phyloP scores from a whole-genome alignment of 2,888 invertebrate genomes.

The Eupithecia subumbrata region DNA sequence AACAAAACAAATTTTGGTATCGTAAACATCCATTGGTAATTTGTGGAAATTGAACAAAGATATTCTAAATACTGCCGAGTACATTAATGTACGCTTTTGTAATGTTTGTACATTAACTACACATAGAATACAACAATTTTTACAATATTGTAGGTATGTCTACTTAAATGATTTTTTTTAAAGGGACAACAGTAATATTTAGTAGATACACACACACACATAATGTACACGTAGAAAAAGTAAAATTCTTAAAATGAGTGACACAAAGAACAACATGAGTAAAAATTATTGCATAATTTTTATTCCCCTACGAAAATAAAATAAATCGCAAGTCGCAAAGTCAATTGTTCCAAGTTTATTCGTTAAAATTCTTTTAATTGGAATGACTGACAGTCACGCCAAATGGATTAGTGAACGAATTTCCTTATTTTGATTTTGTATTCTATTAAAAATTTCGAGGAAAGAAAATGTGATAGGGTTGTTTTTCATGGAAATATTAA shows the following conservation, averaged over 20 bases:
- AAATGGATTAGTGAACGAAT: slow-evolving; percentile 17
- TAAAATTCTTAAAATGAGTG: not conserved
- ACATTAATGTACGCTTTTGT: not conserved
- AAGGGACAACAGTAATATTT: too few species aligned
- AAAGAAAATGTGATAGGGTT: not conserved
- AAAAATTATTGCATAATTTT: too few species aligned
- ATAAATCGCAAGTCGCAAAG: slow-evolving; percentile 7
- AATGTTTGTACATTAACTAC: not conserved
- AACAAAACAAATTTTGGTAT: slow-evolving; percentile 6
- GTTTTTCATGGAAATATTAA: not conserved
- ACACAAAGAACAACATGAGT: not conserved
- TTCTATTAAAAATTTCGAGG: not conserved
- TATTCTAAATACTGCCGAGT: not conserved
- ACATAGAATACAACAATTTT: too few species aligned
- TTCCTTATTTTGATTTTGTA: slow-evolving; percentile 5
- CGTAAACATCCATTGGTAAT: not conserved
- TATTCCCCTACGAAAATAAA: not conserved
- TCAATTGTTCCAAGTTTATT: slow-evolving; percentile 4
- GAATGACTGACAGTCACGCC: slow-evolving; percentile 13
- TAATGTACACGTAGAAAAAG: not conserved
- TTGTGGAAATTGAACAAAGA: not conserved
- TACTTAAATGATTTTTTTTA: too few species aligned
- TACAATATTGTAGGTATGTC: too few species aligned
- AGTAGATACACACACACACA: too few species aligned
- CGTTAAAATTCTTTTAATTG: slow-evolving; percentile 8